Conservation (phyloP, 2,113 vertebrate species). For the Nannobrachium achirus region DNA sequence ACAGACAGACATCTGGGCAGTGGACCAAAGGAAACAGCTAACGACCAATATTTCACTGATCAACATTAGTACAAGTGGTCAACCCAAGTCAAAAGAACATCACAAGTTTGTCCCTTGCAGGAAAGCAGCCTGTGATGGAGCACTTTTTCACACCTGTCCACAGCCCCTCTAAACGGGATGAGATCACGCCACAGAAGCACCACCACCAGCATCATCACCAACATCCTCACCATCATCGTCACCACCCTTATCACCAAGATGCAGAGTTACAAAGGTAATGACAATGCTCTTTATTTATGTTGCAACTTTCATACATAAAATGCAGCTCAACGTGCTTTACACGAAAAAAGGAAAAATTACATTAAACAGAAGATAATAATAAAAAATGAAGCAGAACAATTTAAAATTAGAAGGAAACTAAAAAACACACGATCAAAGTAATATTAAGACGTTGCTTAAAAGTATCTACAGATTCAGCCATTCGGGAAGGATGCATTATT, state of each 20-base stretch:
- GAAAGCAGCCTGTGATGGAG: slow-evolving; percentile 68
- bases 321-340: no score
- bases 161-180: slow-evolving; percentile 49
- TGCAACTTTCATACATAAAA: no score
- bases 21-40: slow-evolving; percentile 4
- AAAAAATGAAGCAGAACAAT: no score
- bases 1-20: neutral
- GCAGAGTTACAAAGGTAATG: slow-evolving; percentile 39
- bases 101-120: slow-evolving; percentile 41
- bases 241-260: slow-evolving; percentile 44
- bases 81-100: slow-evolving; percentile 19
- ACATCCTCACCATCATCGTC: slow-evolving; percentile 15
- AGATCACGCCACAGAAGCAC: slow-evolving; percentile 55
- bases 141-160: slow-evolving; percentile 79
- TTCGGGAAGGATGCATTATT: slow-evolving; percentile 49
- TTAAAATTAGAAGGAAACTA: no score
- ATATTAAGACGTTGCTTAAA: no score
- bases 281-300: neutral
- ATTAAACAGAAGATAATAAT: no score
- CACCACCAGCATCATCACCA: slow-evolving; percentile 30
- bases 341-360: no score
- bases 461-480: no score
- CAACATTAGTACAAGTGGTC: slow-evolving; percentile 6
- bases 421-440: no score
- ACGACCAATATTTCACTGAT: neutral